phyloP scores from a whole-genome alignment of 2,888 invertebrate species.

The Eurois occulta region DNA sequence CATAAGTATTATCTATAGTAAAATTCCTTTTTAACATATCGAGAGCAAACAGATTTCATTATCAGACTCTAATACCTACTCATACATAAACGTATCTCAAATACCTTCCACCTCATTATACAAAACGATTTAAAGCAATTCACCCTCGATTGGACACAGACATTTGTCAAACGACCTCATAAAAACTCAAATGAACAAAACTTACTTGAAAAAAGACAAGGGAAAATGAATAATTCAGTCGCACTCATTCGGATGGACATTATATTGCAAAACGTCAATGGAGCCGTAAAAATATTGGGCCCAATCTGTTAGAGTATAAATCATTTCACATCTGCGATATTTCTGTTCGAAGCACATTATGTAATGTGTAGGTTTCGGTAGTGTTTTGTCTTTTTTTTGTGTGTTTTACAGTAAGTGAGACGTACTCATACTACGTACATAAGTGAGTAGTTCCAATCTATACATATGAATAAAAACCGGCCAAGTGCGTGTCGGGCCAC shows the following conservation, averaged over 20 bases:
- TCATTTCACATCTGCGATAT: conserved; percentile 73
- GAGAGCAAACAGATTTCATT: background rate
- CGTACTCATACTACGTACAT: no score
- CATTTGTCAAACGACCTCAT: conserved; percentile 59
- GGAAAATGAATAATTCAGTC: conserved; percentile 61
- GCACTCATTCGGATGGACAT: conserved; percentile 49
- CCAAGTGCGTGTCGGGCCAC: no score
- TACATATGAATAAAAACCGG: no score
- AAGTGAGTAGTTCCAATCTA: no score
- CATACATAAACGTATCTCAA: conserved; percentile 30
- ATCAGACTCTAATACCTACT: background rate
- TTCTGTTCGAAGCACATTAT: conserved; percentile 41
- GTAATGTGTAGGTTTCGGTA: conserved; percentile 14
- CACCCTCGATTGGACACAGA: conserved; percentile 46
- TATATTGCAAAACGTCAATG: conserved; percentile 64
- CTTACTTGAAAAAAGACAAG: conserved; percentile 52
- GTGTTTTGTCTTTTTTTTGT: conserved; percentile 16
- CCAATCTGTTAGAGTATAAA: conserved; percentile 75
- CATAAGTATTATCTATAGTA: background rate
- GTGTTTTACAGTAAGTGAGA: background rate
- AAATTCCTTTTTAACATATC: no score
- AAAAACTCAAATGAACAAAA: conserved; percentile 62
- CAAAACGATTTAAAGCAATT: conserved; percentile 47
- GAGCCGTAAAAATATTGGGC: conserved; percentile 68
- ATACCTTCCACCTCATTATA: conserved; percentile 54